phyloP scores from a whole-genome alignment of 2,888 invertebrate species.

The Ichneumon xanthorius region DNA sequence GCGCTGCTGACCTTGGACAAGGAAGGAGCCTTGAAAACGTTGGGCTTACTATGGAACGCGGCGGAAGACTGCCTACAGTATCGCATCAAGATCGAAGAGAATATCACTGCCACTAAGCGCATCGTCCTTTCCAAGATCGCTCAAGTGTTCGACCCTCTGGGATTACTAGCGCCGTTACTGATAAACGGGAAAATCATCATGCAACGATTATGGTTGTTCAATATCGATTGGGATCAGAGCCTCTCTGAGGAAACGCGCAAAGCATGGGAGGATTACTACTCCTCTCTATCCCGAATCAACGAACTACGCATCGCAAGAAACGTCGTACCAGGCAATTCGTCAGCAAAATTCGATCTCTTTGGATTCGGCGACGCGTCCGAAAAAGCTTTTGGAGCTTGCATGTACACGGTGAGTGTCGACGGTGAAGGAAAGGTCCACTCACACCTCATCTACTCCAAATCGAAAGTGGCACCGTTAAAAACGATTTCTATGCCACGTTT shows the following conservation, averaged over 20 bases:
- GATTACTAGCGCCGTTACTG: conserved; percentile 44
- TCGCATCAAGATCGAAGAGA: conserved; percentile 22
- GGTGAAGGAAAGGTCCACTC: conserved; percentile 6
- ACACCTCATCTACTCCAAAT: conserved; percentile 36
- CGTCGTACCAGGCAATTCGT: conserved; percentile 27
- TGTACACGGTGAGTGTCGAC: conserved; percentile 33
- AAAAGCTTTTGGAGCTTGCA: conserved; percentile 48
- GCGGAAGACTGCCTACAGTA: conserved; percentile 40
- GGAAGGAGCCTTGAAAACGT: conserved; percentile 49
- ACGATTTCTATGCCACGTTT: conserved; percentile 70
- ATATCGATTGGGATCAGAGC: conserved; percentile 37
- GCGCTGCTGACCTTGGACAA: conserved; percentile 37
- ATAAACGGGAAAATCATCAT: conserved; percentile 51
- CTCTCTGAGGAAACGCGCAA: conserved; percentile 18
- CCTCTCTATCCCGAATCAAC: conserved; percentile 23
- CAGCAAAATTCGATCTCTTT: conserved; percentile 29
- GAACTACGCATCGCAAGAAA: conserved; percentile 27
- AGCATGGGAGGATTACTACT: conserved; percentile 37
- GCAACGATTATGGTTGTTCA: conserved; percentile 38
- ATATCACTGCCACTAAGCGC: conserved; percentile 33
- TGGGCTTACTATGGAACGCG: conserved; percentile 61
- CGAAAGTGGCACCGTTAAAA: conserved; percentile 72
- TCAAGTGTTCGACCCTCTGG: conserved; percentile 54
- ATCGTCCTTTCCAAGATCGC: conserved; percentile 47
- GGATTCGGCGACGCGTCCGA: conserved; percentile 43